phyloP scores from a whole-genome alignment of 2,113 vertebrate species.

The Lophotis ruficrista region DNA sequence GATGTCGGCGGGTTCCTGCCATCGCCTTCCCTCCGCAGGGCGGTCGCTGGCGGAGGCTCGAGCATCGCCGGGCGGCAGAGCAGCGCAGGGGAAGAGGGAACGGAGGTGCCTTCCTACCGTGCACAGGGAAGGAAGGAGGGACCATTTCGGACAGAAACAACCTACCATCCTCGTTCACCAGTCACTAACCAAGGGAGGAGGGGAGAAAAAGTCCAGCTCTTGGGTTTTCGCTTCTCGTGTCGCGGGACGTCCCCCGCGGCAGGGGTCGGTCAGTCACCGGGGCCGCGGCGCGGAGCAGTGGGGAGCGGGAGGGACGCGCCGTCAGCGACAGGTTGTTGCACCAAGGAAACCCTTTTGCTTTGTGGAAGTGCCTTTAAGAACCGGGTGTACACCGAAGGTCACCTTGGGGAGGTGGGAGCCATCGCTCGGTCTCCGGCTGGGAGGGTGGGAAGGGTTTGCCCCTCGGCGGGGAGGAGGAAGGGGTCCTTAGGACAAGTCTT shows the following conservation, averaged over 20 bases:
- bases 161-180: conserved; percentile 70
- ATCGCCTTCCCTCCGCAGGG: not conserved
- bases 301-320: conserved; percentile 5
- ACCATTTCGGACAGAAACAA: conserved; percentile 57
- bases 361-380: conserved; percentile 76
- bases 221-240: conserved; percentile 13
- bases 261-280: not conserved
- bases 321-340: not conserved
- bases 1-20: not conserved
- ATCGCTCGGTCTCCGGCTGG: conserved; percentile 10
- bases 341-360: conserved; percentile 56
- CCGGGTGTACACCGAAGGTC: conserved; percentile 51
- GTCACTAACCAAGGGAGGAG: conserved; percentile 55
- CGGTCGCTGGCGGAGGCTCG: not conserved
- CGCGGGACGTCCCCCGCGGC: not conserved
- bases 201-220: conserved; percentile 50
- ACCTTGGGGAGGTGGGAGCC: conserved; percentile 65
- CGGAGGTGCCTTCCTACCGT: not conserved
- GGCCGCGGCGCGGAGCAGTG: not conserved
- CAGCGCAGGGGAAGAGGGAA: not conserved
- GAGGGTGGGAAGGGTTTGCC: conserved; percentile 61
- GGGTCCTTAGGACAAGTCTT: conserved; percentile 92
- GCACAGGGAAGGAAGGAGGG: not conserved
- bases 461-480: conserved; percentile 37
- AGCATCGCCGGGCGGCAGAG: not conserved